Evolutionary conservation across 2,113 vertebrate species (phyloP).

Genomic region (Campylorhamphus procurvoides): DNA sequence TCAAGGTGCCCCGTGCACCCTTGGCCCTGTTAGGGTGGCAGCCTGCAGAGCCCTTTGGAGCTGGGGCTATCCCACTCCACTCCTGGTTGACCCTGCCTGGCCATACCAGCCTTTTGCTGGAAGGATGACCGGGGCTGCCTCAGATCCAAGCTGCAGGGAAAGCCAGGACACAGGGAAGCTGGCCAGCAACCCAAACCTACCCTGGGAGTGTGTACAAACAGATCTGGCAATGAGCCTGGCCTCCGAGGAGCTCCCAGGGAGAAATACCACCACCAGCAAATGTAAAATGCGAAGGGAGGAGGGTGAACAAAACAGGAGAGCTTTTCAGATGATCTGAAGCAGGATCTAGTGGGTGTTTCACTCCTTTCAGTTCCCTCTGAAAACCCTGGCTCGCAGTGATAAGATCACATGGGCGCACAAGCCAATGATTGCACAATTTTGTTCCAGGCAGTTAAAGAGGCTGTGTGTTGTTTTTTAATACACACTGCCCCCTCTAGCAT

Average conservation of each 20-base stretch:
- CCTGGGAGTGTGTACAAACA: slow-evolving; percentile 26
- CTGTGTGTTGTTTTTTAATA: slow-evolving; percentile 24
- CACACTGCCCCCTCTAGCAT: slow-evolving; percentile 51
- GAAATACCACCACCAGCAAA: background rate
- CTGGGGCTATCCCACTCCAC: rapidly evolving
- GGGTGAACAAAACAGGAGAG: slow-evolving; percentile 2
- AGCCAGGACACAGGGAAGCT: background rate
- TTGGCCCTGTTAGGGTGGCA: background rate
- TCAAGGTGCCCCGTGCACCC: background rate
- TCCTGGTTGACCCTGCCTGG: background rate
- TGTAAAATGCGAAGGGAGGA: background rate
- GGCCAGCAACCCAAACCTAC: slow-evolving; percentile 34
- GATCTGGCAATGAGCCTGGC: background rate
- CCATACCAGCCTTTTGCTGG: background rate
- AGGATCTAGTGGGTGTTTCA: slow-evolving; percentile 52
- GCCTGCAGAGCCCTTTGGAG: background rate
- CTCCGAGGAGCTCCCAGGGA: background rate
- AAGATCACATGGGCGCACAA: slow-evolving; percentile 41
- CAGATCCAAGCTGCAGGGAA: background rate
- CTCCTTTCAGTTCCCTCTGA: slow-evolving; percentile 29
- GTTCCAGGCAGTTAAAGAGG: background rate
- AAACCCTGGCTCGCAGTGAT: background rate
- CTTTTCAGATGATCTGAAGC: slow-evolving; percentile 2
- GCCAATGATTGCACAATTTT: slow-evolving; percentile 27
- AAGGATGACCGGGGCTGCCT: background rate